phyloP scores from a whole-genome alignment of 2,113 vertebrate genomes.

The Cyprinodon brontotheroides region DNA sequence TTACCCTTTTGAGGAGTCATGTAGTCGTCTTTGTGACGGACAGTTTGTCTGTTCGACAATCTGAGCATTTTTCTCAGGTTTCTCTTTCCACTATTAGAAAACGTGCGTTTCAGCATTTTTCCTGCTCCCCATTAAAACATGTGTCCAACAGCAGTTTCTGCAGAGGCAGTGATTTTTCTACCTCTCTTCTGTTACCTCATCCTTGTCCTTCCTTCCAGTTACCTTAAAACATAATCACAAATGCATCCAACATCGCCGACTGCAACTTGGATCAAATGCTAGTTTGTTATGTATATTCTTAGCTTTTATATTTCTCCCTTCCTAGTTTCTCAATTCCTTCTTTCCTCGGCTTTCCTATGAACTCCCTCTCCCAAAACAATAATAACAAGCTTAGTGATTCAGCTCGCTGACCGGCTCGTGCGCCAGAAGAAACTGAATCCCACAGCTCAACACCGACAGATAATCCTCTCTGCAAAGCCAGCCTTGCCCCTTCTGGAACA shows the following conservation, averaged over 20 bases:
- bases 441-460: constrained; percentile 70
- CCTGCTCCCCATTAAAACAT: constrained; percentile 44
- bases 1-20: background rate
- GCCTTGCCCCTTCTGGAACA: constrained; percentile 68
- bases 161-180: constrained; percentile 58
- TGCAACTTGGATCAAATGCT: background rate
- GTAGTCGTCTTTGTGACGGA: background rate
- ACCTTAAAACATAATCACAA: constrained; percentile 36
- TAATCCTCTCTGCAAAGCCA: constrained; percentile 74
- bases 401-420: constrained; percentile 73
- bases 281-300: background rate
- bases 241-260: background rate
- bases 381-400: constrained; percentile 75
- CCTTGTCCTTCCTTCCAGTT: constrained; percentile 38
- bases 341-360: constrained; percentile 17
- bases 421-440: constrained; percentile 70
- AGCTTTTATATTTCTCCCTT: background rate
- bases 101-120: constrained; percentile 43
- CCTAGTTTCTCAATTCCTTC: constrained; percentile 19
- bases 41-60: background rate
- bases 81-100: constrained; percentile 29
- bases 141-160: constrained; percentile 40
- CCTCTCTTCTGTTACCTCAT: constrained; percentile 33
- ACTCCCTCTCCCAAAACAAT: constrained; percentile 69
- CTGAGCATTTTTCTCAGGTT: constrained; percentile 49